Base-by-base conservation (phyloP, 2,888 invertebrate genomes). In the Strigamia maritima region DNA sequence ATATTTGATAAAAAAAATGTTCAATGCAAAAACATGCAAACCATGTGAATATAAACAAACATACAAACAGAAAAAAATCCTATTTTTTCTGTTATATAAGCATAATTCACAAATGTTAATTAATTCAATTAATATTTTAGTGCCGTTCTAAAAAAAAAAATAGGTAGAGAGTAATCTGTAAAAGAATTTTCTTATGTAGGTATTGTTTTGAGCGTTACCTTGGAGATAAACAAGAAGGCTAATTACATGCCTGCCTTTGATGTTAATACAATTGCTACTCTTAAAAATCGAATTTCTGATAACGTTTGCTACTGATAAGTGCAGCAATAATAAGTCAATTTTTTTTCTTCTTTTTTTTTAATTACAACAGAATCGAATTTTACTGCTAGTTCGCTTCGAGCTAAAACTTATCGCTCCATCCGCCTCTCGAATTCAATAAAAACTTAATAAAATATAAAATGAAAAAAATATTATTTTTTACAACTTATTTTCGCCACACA, bases 141-240 rank as follows among this genome's bases (percentile, higher is more conserved):
- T 44, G 44, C 14, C 16, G 54, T 19, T 54, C 22, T 54, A 22
- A n/a, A 54, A 54, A 54, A 54, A 19, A 22, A n/a, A 54, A 54
- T 19, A 54, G 0, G 54, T 8, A 44, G 0, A 7, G 8, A 19
- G 8, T 6, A 19, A 54, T 54, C 44, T n/a, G 8, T 22, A 54
- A 54, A 54, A 8, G 54, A 54, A 54, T 54, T 54, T 54, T 54
- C 19, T 24, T 4, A 14, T 70, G n/a, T 4, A 14, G 26, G n/a
- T 26, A 28, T 28, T 70, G 70, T 70, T 70, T 70, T 16, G 10
- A 26, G 26, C 28, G 70, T 70, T 26, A 70, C 70, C 70, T 26
- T 70, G 70, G 70, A 70, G 28, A 70, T 70, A 70, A 28, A 70
- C 70, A 70, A 70, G 26, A 70, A 28, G 1, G 16, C 70, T 70